Evolutionary conservation across 2,797 vertebrate genomes (phyloP).

Genomic region (Clarias platycephalus): DNA sequence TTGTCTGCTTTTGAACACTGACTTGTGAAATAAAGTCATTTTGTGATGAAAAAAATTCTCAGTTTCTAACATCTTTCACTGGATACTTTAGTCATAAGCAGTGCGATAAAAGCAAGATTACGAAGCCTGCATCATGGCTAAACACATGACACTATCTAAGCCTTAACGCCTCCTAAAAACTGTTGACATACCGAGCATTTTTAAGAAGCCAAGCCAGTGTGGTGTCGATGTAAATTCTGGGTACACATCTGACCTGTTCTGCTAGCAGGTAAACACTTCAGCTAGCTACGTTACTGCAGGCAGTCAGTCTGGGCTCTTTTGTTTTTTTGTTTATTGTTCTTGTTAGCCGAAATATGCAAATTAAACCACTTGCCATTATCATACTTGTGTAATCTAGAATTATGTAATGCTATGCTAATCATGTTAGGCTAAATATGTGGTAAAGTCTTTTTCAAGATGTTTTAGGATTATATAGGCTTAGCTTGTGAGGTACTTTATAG

Average conservation of each 20-base stretch:
- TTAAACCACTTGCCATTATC: not conserved
- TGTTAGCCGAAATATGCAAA: not conserved
- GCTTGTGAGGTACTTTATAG: not conserved
- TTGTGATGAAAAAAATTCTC: not conserved
- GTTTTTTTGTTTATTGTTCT: not conserved
- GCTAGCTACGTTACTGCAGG: too few species aligned
- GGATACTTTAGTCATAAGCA: not conserved
- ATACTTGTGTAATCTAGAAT: not conserved
- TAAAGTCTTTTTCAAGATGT: not conserved
- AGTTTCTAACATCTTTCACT: not conserved
- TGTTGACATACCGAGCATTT: not conserved
- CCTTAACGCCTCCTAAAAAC: not conserved
- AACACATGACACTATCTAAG: not conserved
- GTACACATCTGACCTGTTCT: not conserved
- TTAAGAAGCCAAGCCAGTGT: not conserved
- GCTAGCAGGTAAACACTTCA: too few species aligned
- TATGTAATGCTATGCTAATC: not conserved
- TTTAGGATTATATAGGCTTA: not conserved
- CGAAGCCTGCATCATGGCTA: not conserved
- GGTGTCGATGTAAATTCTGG: too few species aligned
- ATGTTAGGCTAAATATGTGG: not conserved
- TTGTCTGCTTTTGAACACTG: not conserved
- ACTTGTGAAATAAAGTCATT: not conserved
- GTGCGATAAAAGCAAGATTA: not conserved
- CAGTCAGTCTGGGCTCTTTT: not conserved